Base-by-base conservation (phyloP, 2,797 vertebrate species). In the Pipistrellus kuhlii region DNA sequence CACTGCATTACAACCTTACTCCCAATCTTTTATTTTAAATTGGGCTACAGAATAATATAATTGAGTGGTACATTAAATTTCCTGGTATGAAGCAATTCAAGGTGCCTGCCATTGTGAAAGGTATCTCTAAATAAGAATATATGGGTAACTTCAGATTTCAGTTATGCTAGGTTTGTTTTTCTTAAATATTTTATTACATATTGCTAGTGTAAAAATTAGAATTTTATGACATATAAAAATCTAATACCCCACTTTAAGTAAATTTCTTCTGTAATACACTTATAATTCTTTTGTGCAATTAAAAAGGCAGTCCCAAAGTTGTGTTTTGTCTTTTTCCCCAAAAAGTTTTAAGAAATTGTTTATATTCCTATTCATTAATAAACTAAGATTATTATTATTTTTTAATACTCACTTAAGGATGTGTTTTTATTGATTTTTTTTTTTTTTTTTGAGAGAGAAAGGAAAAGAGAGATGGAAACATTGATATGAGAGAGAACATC, bases 11-110 rank as follows among this genome's bases (percentile, higher is more conserved):
- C 98, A 95, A 97, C 97, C 96, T 98, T 97, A 98, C 96, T 98
- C 98, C 97, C 93, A 96, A 98, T 97, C 96, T 97, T 97, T 98
- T 98, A 98, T 90, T 98, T 98, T 98, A 98, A 98, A 98, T 97
- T 98, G 97, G 88, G 93, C 96, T 98, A 98, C 98, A 98, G 97
- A 98, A 98, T 10, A 98, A 97, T 98, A 64, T 64, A 98, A 98
- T 97, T 98, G 97, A 98, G 98, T 98, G 97, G 92, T 97, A 98
- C 96, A 98, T 98, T 98, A 97, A 97, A 98, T 97, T 98, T 98
- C 97, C 96, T 93, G 97, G 95, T 96, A 96, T 88, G 88, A 95
- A 97, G 95, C 96, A 97, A 96, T 97, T 97, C 97, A 97, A 97
- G 97, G 97, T 97, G 91, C 96, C 94, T 96, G 90, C 95, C 92